A percentile compares a stretch with the other conserved stretches of the same genome.
Conservation (phyloP, 2,797 vertebrate species). For the Crocodylus rhombifer region DNA sequence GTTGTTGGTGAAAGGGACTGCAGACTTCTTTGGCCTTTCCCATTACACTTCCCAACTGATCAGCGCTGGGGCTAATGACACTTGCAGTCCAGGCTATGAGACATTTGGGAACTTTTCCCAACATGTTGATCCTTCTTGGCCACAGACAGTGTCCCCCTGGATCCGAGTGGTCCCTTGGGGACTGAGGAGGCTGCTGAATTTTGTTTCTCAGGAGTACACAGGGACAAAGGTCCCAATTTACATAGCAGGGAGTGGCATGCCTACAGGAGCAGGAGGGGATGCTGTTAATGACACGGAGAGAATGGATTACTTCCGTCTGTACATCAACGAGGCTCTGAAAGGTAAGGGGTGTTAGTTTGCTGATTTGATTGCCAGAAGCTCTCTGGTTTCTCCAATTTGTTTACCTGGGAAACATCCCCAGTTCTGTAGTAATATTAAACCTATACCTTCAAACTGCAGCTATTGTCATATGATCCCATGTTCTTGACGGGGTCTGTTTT, state of each 20-base stretch:
- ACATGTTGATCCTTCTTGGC: slow-evolving; percentile 86
- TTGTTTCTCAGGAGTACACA: slow-evolving; percentile 87
- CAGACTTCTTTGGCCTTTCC: slow-evolving; percentile 94
- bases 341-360: slow-evolving; percentile 76
- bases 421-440: background rate
- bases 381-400: background rate
- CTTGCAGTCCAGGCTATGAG: slow-evolving; percentile 82
- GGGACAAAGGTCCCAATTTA: slow-evolving; percentile 86
- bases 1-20: slow-evolving; percentile 85
- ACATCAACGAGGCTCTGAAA: slow-evolving; percentile 93
- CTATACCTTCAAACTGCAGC: background rate
- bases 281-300: slow-evolving; percentile 83
- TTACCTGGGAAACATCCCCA: background rate
- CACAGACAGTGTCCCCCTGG: slow-evolving; percentile 86
- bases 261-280: slow-evolving; percentile 73
- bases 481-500: background rate
- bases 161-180: slow-evolving; percentile 91
- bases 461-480: background rate
- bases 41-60: slow-evolving; percentile 91
- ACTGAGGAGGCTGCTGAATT: slow-evolving; percentile 89
- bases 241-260: slow-evolving; percentile 90
- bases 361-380: background rate
- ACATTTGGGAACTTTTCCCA: slow-evolving; percentile 87
- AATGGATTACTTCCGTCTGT: slow-evolving; percentile 84
- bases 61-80: slow-evolving; percentile 57